Evolutionary conservation across 2,888 invertebrate genomes (phyloP), one percentile per base, ranked within the genome.

Genomic region (Caenorhabditis sp.): DNA sequence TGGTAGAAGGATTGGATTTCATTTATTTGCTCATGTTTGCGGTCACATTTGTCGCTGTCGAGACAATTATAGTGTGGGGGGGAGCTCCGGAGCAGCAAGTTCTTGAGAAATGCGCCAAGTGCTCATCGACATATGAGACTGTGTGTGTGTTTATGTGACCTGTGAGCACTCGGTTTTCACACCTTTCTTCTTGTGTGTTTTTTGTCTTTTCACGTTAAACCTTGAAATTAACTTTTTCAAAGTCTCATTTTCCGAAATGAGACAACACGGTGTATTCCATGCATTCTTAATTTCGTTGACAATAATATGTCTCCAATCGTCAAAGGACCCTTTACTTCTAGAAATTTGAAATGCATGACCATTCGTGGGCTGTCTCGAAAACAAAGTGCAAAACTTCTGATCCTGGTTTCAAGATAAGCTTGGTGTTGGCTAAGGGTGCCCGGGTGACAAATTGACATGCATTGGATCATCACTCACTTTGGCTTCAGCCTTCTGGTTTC

Each of bases 91-190:
- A 70, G 69, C 76, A 69, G 76, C 76, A 74, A 68, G 81, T 81
- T 81, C 81, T 81, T 81, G 81, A 81, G 81, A 81, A 81, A 75
- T 75, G 81, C 81, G 81, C 75, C 74, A 81, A 81, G 81, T 81
- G 74, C 81, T 81, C 80, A 73, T 73, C 63, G 74, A 73, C 74
- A 73, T 80, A 69, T 74, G 80, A 80, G 80, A 80, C 80, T 74
- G 80, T 74, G 68, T 69, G 73, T 80, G 80, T 80, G 35, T 79
- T 51, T 68, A 59, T 66, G 19, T 63, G 75, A 81, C 75, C 68
- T 81, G 26, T 75, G 69, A 79, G 79, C 70, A 70, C 73, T 70
- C 24, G 54, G 61, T 74, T 80, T 80, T 80, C 74, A 74, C 74
- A 74, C 74, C 68, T 74, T 72, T 80, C 61, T 38, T 31, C 44